Base-by-base conservation (phyloP, 2,113 vertebrate species). In the Fukomys damarensis region DNA sequence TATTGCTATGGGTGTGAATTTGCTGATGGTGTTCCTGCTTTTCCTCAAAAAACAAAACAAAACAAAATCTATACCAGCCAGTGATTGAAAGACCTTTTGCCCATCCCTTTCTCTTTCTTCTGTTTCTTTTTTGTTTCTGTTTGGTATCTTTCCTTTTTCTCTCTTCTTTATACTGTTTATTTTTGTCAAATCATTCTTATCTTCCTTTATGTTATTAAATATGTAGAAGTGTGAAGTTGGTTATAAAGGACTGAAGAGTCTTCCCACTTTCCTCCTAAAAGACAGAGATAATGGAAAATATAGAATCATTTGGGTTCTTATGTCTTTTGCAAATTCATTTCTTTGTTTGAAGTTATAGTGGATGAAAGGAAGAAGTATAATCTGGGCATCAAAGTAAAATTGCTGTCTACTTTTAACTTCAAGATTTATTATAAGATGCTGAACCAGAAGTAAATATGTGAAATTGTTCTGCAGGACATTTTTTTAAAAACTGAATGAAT, bases 371-470 rank as follows among this genome's bases (percentile, higher is more conserved):
- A 92, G n/a, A 8, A 38, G n/a, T 58, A 46, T n/a, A 84, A 87
- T 24, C 43, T 92, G 22, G 28, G 52, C 7, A 90, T 26, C 30
- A 79, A 83, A 96, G 70, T 70, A 70, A 92, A 95, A 30, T 72
- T 79, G 46, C 35, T 79, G 26, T 88, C 7, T 59, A 77, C 35
- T 0, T 30, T 54, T 85, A 82, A 85, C 16, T 81, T 84, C 2
- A 90, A 95, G 24, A 19, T 91, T 70, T 94, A 63, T 92, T 89
- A 63, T 28, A 90, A 30, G 28, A 65, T 94, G 43, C 9, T 85
- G 46, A 94, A 30, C 70, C 80, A 92, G 61, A 91, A 41, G 19
- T 38, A 65, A 95, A 87, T 68, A 14, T 61, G 12, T 84, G 86
- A 90, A 96, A 65, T 10, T 70, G 10, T 93, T 94, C 24, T 30